These are phyloP conservation scores for Micrasema longulum DNA, from an alignment of 1,140 invertebrate genomes.

Conservation along the genomic window DNA sequence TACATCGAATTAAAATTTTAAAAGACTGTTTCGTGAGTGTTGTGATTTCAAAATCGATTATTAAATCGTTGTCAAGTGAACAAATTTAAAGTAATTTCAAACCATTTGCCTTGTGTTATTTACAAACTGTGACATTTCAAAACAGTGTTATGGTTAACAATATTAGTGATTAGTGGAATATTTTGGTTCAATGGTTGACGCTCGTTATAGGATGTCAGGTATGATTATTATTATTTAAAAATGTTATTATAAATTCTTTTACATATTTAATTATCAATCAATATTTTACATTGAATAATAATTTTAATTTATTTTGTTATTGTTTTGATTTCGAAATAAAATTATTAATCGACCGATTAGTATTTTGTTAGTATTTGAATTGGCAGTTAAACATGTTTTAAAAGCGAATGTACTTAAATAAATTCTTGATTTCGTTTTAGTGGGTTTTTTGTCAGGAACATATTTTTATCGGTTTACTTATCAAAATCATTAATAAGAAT, in stretches of 20 bases:
- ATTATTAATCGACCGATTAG: neutral
- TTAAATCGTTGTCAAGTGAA: slow-evolving; percentile 3
- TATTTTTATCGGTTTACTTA: too few relatives aligned
- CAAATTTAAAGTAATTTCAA: neutral
- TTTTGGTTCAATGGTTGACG: slow-evolving; percentile 48
- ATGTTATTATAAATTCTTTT: neutral
- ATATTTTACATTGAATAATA: neutral
- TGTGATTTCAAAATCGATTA: slow-evolving; percentile 14
- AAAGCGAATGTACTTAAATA: neutral
- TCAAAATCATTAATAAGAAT: too few relatives aligned
- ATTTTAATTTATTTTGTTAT: neutral
- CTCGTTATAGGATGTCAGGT: slow-evolving; percentile 51
- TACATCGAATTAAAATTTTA: slow-evolving; percentile 1
- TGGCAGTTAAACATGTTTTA: neutral
- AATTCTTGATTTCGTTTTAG: too few relatives aligned
- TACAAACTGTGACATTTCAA: too few relatives aligned
- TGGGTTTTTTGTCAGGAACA: too few relatives aligned
- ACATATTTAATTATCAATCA: neutral
- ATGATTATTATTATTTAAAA: neutral
- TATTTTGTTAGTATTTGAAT: neutral
- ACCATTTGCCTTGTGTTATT: neutral
- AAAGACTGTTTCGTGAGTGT: neutral
- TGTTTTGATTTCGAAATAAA: neutral
- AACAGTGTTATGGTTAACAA: slow-evolving; percentile 6
- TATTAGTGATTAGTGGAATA: slow-evolving; percentile 5